Conservation (phyloP, 1,140 invertebrate species). For the Plodia interpunctella region DNA sequence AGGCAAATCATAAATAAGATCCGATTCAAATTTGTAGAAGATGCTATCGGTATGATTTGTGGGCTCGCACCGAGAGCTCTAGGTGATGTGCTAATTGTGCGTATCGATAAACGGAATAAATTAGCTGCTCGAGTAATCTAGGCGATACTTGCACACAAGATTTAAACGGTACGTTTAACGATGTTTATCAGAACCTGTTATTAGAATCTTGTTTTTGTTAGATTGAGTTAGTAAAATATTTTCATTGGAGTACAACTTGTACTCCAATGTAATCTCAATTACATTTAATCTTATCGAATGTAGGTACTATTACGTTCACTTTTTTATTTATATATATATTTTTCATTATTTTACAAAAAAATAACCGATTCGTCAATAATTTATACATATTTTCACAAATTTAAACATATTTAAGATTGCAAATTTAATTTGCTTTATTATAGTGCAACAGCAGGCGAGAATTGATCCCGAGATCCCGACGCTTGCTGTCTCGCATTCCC, state of each 20-base stretch:
- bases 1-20: slow-evolving; percentile 77
- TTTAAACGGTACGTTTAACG: slow-evolving; percentile 10
- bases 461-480: slow-evolving; percentile 20
- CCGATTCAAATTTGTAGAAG: slow-evolving; percentile 79
- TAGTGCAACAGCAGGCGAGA: background rate
- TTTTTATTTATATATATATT: background rate
- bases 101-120: slow-evolving; percentile 57
- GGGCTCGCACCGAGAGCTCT: slow-evolving; percentile 69
- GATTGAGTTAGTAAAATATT: background rate
- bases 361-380: too few species aligned
- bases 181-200: background rate
- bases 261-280: too few species aligned
- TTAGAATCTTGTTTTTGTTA: background rate
- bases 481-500: slow-evolving; percentile 25
- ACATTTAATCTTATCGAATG: background rate
- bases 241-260: too few species aligned
- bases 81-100: slow-evolving; percentile 71
- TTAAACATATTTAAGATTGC: too few species aligned
- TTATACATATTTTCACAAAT: too few species aligned
- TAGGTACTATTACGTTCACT: background rate
- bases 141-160: slow-evolving; percentile 17
- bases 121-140: slow-evolving; percentile 16
- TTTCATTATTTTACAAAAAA: too few species aligned
- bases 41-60: slow-evolving; percentile 78
- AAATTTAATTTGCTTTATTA: background rate